phyloP scores from a whole-genome alignment of 2,888 invertebrate species.

The Chesias legatella region DNA sequence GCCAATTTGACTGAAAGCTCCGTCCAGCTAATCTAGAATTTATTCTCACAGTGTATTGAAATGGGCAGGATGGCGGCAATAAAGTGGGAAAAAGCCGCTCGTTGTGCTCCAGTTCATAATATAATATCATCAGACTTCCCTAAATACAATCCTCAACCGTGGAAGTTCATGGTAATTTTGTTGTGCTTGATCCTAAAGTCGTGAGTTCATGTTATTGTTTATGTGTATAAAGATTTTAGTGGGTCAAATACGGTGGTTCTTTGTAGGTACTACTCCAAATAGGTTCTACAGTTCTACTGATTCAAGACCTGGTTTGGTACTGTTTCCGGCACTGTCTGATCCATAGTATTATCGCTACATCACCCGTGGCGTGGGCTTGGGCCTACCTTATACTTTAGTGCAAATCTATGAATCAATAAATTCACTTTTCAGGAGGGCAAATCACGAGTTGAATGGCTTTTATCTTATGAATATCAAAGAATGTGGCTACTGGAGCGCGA shows the following conservation, averaged over 20 bases:
- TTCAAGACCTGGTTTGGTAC: too few species aligned
- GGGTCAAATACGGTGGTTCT: too few species aligned
- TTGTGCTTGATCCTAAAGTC: too few species aligned
- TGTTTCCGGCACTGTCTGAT: too few species aligned
- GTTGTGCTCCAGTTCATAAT: constrained; percentile 69
- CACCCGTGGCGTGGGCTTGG: too few species aligned
- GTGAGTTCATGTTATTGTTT: too few species aligned
- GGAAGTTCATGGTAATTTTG: constrained; percentile 77
- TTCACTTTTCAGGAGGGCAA: constrained; percentile 53
- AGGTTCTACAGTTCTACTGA: too few species aligned
- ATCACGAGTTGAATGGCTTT: constrained; percentile 65
- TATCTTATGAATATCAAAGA: constrained; percentile 80
- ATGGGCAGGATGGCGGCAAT: constrained; percentile 61
- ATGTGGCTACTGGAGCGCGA: constrained; percentile 80
- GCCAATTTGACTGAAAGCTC: constrained; percentile 11
- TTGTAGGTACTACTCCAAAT: too few species aligned
- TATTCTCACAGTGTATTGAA: constrained; percentile 12
- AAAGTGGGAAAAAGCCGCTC: constrained; percentile 75
- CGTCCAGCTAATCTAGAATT: background rate
- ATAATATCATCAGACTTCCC: constrained; percentile 79
- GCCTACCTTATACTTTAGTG: too few species aligned
- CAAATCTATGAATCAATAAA: too few species aligned
- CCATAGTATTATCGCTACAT: too few species aligned
- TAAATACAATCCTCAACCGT: constrained; percentile 71
- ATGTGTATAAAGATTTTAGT: too few species aligned